Base-by-base conservation (phyloP, 2,888 invertebrate genomes). In the Pinctada fucata region DNA sequence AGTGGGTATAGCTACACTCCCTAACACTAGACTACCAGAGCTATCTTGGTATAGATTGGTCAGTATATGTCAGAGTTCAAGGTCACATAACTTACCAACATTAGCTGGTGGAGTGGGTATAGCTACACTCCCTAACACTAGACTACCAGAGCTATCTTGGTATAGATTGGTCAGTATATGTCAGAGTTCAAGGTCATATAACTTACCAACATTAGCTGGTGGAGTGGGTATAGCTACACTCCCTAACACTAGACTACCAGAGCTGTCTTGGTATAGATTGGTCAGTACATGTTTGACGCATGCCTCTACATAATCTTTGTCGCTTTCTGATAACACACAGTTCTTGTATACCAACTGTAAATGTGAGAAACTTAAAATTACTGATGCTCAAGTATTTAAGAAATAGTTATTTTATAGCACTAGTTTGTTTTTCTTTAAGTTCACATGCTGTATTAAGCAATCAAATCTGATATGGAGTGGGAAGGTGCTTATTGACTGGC, bases 141-240 rank as follows among this genome's bases (percentile, higher is more conserved):
- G 82, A 5, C 85, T 85, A 4, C 87, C 87, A 31, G 86, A 79
- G 4, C 86, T 83, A 58, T 87, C 89, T 6, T 85, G 82, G 72
- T 87, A 87, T 52, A 91, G 73, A 3, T 85, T 82, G 16, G 83
- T 81, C 3, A 91, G 70, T 0, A 91, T 85, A 72, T 87, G 31
- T 31, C 31, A 31, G 0, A 31, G 31, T 0, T 31, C 31, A 31
- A 31, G 31, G 31, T 31, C 31, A 58, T 1, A 5, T 10, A 16
- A 86, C 90, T 86, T 82, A 91, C 91, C 91, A 69, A 90, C 86
- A 86, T 90, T 88, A 63, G 88, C 86, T 4, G 90, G 90, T 47
- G 91, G 91, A 16, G 88, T 85, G 2, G 91, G 90, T 47, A 91
- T 84, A 5, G 85, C 85, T 0, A 86, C 84, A 6, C 78, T 79